Percentiles rank a stretch among this genome's conserved stretches.
phyloP scores from a whole-genome alignment of 2,797 vertebrate genomes.

The Argentina silus region DNA sequence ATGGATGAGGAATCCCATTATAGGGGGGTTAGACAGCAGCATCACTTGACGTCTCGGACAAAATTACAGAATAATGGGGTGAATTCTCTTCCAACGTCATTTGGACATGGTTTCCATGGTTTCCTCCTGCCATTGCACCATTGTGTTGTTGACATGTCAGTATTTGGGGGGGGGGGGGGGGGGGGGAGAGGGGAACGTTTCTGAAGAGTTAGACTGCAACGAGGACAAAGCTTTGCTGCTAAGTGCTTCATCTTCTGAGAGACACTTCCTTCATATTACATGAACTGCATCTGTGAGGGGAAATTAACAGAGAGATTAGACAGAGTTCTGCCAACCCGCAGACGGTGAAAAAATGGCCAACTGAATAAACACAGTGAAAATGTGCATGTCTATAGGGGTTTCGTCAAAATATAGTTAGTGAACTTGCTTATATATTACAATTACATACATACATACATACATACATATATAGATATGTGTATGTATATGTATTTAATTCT shows the following conservation, averaged over 20 bases:
- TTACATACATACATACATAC: too few species aligned
- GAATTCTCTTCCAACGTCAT: conserved; percentile 68
- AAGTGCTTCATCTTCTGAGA: conserved; percentile 85
- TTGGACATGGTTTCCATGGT: conserved; percentile 71
- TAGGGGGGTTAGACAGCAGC: conserved; percentile 79
- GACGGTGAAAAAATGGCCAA: neutral
- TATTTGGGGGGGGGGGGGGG: conserved; percentile 42
- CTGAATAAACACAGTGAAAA: conserved; percentile 1
- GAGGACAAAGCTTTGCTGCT: conserved; percentile 84
- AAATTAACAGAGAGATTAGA: conserved; percentile 29
- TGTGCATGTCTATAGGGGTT: too few species aligned
- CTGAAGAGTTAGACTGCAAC: conserved; percentile 88
- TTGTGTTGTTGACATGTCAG: conserved; percentile 76
- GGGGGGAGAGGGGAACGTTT: conserved; percentile 70
- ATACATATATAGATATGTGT: too few species aligned
- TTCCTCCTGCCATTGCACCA: conserved; percentile 66
- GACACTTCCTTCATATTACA: conserved; percentile 88
- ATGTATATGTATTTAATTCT: too few species aligned
- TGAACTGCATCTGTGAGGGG: conserved; percentile 94
- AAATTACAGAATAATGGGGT: conserved; percentile 77
- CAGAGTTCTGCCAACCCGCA: neutral
- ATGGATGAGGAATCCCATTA: conserved; percentile 71
- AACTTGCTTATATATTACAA: too few species aligned
- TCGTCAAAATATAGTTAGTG: too few species aligned
- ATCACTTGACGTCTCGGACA: conserved; percentile 82